phyloP scores from a whole-genome alignment of 1,140 invertebrate species.

The Rhysida immarginata region DNA sequence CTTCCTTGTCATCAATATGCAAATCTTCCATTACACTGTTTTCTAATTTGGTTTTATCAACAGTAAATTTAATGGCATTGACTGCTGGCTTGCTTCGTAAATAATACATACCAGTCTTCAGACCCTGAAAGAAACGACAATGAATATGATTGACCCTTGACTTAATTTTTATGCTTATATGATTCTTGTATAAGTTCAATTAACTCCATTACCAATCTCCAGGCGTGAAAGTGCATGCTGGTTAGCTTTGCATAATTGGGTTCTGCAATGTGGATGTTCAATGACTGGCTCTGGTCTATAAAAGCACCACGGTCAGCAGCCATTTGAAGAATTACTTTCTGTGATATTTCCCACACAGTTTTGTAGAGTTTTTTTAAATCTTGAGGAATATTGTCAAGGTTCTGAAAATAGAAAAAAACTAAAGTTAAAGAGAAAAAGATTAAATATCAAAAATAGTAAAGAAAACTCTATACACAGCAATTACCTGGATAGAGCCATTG shows the following conservation, averaged over 20 bases:
- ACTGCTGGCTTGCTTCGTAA: conserved; percentile 90
- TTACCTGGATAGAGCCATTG: conserved; percentile 76
- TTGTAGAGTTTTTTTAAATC: conserved; percentile 86
- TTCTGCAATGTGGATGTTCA: conserved; percentile 91
- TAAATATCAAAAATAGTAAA: background rate
- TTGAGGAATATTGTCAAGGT: conserved; percentile 71
- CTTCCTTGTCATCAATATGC: conserved; percentile 23
- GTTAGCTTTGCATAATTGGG: conserved; percentile 86
- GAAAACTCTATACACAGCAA: background rate
- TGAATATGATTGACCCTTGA: background rate
- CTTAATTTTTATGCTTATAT: background rate
- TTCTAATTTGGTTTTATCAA: conserved; percentile 69
- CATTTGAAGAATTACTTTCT: conserved; percentile 90
- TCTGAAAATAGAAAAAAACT: conserved; percentile 34
- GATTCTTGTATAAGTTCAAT: background rate
- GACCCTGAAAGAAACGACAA: conserved; percentile 40
- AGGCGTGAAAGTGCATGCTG: conserved; percentile 97
- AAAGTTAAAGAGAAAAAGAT: conserved; percentile 5
- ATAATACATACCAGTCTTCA: conserved; percentile 99
- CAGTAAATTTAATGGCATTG: conserved; percentile 93
- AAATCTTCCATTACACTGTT: conserved; percentile 19
- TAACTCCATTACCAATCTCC: conserved; percentile 56
- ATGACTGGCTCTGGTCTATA: conserved; percentile 96
- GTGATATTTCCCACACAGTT: conserved; percentile 97
- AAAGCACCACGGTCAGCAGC: conserved; percentile 93